Evolutionary conservation across 2,888 invertebrate species (phyloP).

Genomic region (Aspidiotus destructor): DNA sequence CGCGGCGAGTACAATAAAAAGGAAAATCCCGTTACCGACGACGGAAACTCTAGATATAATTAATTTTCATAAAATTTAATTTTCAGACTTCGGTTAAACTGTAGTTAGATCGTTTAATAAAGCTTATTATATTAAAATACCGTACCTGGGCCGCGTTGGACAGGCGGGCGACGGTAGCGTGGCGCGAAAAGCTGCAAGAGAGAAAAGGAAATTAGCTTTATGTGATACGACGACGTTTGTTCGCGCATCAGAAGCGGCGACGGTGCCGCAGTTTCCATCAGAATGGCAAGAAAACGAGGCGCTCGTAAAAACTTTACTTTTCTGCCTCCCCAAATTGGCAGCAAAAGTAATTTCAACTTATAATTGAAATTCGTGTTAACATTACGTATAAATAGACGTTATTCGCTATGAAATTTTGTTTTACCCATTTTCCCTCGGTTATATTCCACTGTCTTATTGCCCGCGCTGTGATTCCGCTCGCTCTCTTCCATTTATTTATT

Average conservation of each 20-base stretch:
- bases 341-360: conserved; percentile 31
- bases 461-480: too few relatives aligned
- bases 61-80: conserved; percentile 4
- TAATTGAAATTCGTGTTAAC: conserved; percentile 31
- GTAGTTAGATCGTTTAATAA: conserved; percentile 29
- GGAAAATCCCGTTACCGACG: conserved; percentile 27
- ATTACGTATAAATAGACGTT: conserved; percentile 28
- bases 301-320: conserved; percentile 30
- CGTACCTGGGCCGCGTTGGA: conserved; percentile 7
- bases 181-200: conserved; percentile 6
- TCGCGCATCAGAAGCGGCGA: conserved; percentile 9
- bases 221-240: conserved; percentile 30
- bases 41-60: conserved; percentile 21
- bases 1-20: conserved; percentile 24
- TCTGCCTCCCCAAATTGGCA: conserved; percentile 27
- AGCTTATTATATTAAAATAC: conserved; percentile 30
- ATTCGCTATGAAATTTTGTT: conserved; percentile 22
- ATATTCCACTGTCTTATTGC: too few relatives aligned
- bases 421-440: conserved; percentile 7
- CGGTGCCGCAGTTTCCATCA: neutral
- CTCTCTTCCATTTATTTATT: too few relatives aligned
- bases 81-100: conserved; percentile 25
- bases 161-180: neutral
- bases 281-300: conserved; percentile 9
- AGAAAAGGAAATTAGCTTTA: conserved; percentile 28